Base-by-base conservation (phyloP, 1,140 invertebrate species). In the Drosophila parabipectinata region DNA sequence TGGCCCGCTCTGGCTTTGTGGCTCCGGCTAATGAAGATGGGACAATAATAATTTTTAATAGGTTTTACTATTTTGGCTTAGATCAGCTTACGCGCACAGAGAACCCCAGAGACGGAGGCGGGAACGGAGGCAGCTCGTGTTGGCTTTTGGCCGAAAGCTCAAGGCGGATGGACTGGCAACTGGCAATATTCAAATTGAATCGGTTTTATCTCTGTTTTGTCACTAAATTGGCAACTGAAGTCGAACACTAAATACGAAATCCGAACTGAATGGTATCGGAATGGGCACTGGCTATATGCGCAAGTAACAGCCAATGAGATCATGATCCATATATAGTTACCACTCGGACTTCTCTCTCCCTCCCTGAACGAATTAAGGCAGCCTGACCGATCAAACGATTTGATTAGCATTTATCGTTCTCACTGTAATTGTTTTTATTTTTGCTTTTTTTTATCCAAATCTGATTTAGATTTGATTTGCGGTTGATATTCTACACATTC, bases 21-120 rank as follows among this genome's bases (percentile, higher is more conserved):
- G 58, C 45, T 62, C 24, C 53, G 41, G 54, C 68, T 87, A 81
- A 81, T 87, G 74, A 85, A 78, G 82, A 75, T 74, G 77, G 73
- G 69, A 77, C 71, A 85, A 85, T 87, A 85, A 85, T 85, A 66
- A 82, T 72, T 87, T 85, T 85, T 88, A 83, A 88, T 87, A 61
- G 79, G 75, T 79, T 73, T 75, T 66, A 84, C 80, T 83, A 79
- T 79, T 71, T 68, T 77, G 66, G 73, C 56, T 62, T 51, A 83
- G 57, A 74, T 78, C 51, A 77, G 73, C 73, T 58, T 63, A 51
- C 32, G 48, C 41, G 54, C 41, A 51, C 32, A 54, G 62, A 69
- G 66, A 37, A 10, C 51, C 60, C 45, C 15, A 32, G 8, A 66
- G 15, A 66, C 30, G 9, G 30, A 9, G 30, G 32, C 8, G 3